Base-by-base conservation (phyloP, 2,797 vertebrate species). In the Acanthis flammea region DNA sequence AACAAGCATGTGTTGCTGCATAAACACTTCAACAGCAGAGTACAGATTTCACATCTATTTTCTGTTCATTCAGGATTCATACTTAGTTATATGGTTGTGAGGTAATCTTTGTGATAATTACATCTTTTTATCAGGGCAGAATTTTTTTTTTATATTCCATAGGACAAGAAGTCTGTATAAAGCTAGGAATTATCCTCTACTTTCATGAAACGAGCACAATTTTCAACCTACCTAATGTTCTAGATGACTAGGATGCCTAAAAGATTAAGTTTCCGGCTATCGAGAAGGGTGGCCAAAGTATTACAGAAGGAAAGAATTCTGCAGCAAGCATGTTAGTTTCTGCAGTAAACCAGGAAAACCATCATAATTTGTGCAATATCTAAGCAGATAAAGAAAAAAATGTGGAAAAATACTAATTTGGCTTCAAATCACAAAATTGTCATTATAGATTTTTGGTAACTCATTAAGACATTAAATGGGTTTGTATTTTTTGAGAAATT, bases 401-500 rank as follows among this genome's bases (percentile, higher is more conserved):
- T 42, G 41, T 28, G 70, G 73, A 62, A 95, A 91, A 92, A 33
- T 4, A 62, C 47, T 50, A 21, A 86, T 86, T 77, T 91, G 88
- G 61, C 42, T 91, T 82, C 33, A 70, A 94, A 88, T 41, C 39
- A 63, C 24, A 33, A 73, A 85, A 86, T 76, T 1, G 0, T 54
- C 79, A 50, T 50, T 84, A 72, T 4, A 47, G 51, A 4, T 58
- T 89, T 94, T 93, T 87, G 73, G 72, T 28, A 95, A 61, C 53
- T 94, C 88, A 76, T 84, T 87, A 80, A 33, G 90, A 35, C 51
- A 83, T 54, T 66, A 77, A 94, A 95, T 66, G 60, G 51, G 87
- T 94, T 80, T 16, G n/a, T 76, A 63, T 68, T 65, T 83, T 48
- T 88, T 92, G 73, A 88, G 85, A 94, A 95, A 95, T 92, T 78